phyloP scores from a whole-genome alignment of 2,888 invertebrate genomes.

The Dolichopus griseipennis region DNA sequence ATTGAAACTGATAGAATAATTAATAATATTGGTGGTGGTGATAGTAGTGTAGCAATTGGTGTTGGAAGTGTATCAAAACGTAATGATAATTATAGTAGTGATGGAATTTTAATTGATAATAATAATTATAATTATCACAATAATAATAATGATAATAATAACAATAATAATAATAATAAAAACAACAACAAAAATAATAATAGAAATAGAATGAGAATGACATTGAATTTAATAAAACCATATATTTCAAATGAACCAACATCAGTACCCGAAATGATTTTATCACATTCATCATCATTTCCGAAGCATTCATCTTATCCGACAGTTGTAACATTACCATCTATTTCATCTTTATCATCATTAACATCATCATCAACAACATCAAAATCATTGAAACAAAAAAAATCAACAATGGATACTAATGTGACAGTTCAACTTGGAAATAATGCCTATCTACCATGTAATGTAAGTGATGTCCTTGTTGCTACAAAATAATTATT shows the following conservation, averaged over 20 bases:
- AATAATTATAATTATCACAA: not conserved
- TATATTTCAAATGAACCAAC: not conserved
- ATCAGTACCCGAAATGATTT: not conserved
- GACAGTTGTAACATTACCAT: constrained; percentile 21
- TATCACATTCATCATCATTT: constrained; percentile 9
- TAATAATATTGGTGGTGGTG: not conserved
- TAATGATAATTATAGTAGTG: too few relatives aligned
- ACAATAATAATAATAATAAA: not conserved
- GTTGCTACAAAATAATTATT: not conserved
- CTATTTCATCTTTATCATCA: constrained; percentile 23
- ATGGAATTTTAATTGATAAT: too few relatives aligned
- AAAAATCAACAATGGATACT: constrained; percentile 44
- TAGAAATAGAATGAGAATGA: not conserved
- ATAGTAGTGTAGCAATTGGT: not conserved
- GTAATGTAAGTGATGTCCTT: constrained; percentile 53
- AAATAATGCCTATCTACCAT: constrained; percentile 83
- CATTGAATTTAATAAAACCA: not conserved
- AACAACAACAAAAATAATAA: not conserved
- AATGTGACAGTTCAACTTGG: constrained; percentile 87
- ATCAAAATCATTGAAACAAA: constrained; percentile 23
- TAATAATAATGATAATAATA: not conserved
- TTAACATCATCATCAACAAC: constrained; percentile 18
- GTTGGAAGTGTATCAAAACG: not conserved
- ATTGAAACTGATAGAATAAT: not conserved
- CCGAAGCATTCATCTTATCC: constrained; percentile 17